Conservation (phyloP, 1,140 invertebrate genomes). For the Pachypsylla venusta region DNA sequence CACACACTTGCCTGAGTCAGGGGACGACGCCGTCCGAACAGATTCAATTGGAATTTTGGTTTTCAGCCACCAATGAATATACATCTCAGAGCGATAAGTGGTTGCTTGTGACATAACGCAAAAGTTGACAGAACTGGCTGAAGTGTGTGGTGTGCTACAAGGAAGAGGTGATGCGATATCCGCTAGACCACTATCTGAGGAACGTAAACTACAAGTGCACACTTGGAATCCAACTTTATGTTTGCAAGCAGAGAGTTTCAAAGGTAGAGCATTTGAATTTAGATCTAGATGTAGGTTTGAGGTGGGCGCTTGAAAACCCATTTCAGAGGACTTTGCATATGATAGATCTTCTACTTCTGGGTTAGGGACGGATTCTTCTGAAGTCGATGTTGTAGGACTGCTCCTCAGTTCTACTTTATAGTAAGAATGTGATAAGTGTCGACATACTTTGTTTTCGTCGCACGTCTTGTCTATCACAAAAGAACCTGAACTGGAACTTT, state of each 20-base stretch:
- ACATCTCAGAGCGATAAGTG: constrained; percentile 58
- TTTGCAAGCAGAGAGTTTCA: neutral
- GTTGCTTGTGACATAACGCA: constrained; percentile 30
- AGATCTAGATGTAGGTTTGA: no score
- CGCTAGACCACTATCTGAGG: constrained; percentile 68
- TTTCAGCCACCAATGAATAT: constrained; percentile 85
- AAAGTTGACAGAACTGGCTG: constrained; percentile 36
- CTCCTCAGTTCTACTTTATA: neutral
- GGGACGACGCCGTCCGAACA: constrained; percentile 11
- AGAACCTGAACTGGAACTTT: constrained; percentile 1
- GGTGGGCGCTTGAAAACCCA: no score
- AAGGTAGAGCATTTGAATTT: no score
- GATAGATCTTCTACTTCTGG: no score
- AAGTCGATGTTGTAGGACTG: neutral
- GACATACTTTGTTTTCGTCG: neutral
- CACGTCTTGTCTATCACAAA: neutral
- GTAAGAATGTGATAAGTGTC: neutral
- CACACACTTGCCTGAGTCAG: constrained; percentile 4
- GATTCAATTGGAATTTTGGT: constrained; percentile 49
- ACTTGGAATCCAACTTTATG: neutral
- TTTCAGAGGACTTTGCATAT: no score
- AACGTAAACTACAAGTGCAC: constrained; percentile 33
- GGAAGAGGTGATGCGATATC: constrained; percentile 53
- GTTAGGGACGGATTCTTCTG: neutral
- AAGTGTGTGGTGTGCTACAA: constrained; percentile 44